Conservation (phyloP, 2,113 vertebrate species). For the Ptilorrhoa leucosticta region DNA sequence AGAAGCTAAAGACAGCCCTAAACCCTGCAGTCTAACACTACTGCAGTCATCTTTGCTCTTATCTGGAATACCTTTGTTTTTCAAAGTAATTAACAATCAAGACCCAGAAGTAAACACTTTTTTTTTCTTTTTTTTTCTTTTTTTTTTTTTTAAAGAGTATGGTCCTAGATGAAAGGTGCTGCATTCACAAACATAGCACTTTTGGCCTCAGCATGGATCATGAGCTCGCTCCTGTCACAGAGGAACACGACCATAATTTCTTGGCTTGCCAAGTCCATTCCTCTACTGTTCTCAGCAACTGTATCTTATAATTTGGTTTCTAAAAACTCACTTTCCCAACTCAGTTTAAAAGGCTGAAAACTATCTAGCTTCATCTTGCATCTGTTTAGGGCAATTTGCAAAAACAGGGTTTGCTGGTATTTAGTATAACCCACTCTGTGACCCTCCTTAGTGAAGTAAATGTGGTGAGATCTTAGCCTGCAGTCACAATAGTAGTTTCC, state of each 20-base stretch:
- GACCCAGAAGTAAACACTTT: neutral
- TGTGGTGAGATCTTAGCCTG: conserved; percentile 20
- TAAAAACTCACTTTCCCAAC: neutral
- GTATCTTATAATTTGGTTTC: neutral
- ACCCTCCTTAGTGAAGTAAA: neutral
- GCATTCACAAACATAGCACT: neutral
- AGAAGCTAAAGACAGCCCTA: neutral
- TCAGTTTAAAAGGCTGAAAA: neutral
- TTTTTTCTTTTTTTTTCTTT: neutral
- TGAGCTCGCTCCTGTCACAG: neutral
- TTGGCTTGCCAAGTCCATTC: neutral
- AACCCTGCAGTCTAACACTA: neutral
- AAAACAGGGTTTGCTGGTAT: neutral
- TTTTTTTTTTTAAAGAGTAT: neutral
- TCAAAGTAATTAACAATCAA: neutral
- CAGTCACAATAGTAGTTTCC: conserved; percentile 21
- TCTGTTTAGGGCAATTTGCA: neutral
- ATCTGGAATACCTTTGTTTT: neutral
- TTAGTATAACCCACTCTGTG: neutral
- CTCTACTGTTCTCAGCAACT: neutral
- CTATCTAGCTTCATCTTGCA: neutral
- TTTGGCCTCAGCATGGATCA: neutral
- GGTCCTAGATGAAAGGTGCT: neutral
- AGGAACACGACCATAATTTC: neutral
- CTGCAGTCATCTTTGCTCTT: neutral